These are phyloP conservation scores for Notocelia uddmanniana DNA, from an alignment of 2,888 invertebrate genomes.

Conservation along the genomic window DNA sequence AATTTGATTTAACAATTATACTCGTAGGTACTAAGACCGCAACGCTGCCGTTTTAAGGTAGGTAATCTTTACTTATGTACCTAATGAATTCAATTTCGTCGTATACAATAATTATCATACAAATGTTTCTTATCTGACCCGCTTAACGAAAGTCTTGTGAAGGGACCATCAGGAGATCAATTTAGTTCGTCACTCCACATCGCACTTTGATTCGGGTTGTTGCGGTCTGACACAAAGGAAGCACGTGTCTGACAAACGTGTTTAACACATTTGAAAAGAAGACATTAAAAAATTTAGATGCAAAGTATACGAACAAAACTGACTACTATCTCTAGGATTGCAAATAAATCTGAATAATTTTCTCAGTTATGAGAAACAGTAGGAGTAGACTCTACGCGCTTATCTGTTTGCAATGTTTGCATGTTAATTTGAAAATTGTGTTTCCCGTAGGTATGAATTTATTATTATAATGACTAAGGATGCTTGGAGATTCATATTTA, in stretches of 20 bases:
- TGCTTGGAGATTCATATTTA: neutral
- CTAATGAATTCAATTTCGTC: slow-evolving; percentile 66
- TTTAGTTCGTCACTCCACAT: neutral
- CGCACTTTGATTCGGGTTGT: neutral
- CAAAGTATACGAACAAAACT: neutral
- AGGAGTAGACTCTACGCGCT: neutral
- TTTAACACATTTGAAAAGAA: too few species aligned
- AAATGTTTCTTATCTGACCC: slow-evolving; percentile 58
- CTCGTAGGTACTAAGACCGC: slow-evolving; percentile 62
- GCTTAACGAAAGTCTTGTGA: slow-evolving; percentile 7
- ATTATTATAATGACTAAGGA: neutral
- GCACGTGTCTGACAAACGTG: too few species aligned
- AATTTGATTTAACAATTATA: too few species aligned
- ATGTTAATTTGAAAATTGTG: too few species aligned
- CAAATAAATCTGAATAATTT: slow-evolving; percentile 6
- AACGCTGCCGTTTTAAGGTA: slow-evolving; percentile 55
- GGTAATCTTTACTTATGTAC: slow-evolving; percentile 69
- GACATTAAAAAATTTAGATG: neutral
- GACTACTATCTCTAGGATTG: neutral
- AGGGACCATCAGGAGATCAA: neutral
- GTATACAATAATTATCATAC: slow-evolving; percentile 63
- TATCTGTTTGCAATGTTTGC: neutral
- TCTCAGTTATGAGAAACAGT: neutral
- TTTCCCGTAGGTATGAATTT: neutral
- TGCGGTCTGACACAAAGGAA: too few species aligned